Evolutionary conservation across 1,140 invertebrate genomes (phyloP).

Genomic region (Drosophila hydei): DNA sequence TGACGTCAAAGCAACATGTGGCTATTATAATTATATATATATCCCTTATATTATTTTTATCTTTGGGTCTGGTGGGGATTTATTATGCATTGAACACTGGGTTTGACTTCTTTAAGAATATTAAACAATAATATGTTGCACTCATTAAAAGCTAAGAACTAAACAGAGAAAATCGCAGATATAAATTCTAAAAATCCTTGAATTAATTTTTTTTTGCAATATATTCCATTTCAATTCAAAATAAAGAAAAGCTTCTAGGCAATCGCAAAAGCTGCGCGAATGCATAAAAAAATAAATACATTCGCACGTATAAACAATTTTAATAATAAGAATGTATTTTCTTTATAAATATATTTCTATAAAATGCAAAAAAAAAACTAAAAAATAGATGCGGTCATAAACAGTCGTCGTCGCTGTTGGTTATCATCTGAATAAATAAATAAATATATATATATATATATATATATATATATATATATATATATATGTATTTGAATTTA

Average conservation of each 20-base stretch:
- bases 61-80: not conserved
- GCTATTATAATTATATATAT: not conserved
- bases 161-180: no score
- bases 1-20: constrained; percentile 8
- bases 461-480: constrained; percentile 13
- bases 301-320: constrained; percentile 2
- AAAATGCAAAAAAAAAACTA: constrained; percentile 48
- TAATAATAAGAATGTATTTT: constrained; percentile 8
- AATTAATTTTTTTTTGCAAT: no score
- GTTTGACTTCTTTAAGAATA: not conserved
- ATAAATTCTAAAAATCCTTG: no score
- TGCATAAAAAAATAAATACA: not conserved
- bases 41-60: constrained; percentile 1
- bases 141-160: not conserved
- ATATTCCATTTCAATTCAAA: no score
- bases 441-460: constrained; percentile 12
- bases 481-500: not conserved
- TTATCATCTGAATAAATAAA: constrained; percentile 64
- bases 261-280: not conserved
- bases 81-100: constrained; percentile 11
- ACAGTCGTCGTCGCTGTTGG: constrained; percentile 42
- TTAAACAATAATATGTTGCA: not conserved
- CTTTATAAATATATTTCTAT: constrained; percentile 21
- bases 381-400: constrained; percentile 59
- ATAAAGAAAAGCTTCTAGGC: not conserved